Base-by-base conservation (phyloP, 2,113 vertebrate genomes). In the Pluvialis apricaria region DNA sequence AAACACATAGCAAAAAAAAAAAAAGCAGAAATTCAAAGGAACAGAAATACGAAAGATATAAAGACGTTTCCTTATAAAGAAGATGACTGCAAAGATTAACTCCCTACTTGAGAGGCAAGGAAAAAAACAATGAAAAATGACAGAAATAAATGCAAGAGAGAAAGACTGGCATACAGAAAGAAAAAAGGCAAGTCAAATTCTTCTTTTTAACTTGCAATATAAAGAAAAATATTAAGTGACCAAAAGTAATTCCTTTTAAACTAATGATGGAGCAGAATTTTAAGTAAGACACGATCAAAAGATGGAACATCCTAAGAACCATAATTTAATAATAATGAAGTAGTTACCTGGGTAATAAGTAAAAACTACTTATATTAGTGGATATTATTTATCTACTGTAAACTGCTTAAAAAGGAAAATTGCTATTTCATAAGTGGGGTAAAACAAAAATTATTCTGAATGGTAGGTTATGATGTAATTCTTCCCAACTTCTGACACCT, bases 281-380 rank as follows among this genome's bases (percentile, higher is more conserved):
- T 86, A 92, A 69, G 34, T 42, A 81, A 75, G 11, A 29, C 15
- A 38, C 7, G 32, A 44, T 45, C 19, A 72, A 52, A 90, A 52
- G 3, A 10, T 10, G 3, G 0, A 73, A 77, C 49, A 34, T 42
- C 4, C 0, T n/a, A 68, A 77, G 32, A 86, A 80, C 0, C 26
- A 6, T 22, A 61, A 42, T 18, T 68, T 24, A 77, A 83, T 4
- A 68, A 34, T 24, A 68, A 62, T 36, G 13, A 83, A 79, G 36
- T 21, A 49, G n/a, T 71, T 72, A 32, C 4, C 38, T 68, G 42
- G 19, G 58, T 58, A 81, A 85, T 34, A 80, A 81, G 21, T 44
- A 88, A 82, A 45, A 75, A 25, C 42, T 81, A 69, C 12, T 57
- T 71, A 5, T 14, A 51, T 34, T 69, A 90, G n/a, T 29, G 36